Evolutionary conservation across 2,113 vertebrate genomes (phyloP).

Genomic region (Plestiodon gilberti): DNA sequence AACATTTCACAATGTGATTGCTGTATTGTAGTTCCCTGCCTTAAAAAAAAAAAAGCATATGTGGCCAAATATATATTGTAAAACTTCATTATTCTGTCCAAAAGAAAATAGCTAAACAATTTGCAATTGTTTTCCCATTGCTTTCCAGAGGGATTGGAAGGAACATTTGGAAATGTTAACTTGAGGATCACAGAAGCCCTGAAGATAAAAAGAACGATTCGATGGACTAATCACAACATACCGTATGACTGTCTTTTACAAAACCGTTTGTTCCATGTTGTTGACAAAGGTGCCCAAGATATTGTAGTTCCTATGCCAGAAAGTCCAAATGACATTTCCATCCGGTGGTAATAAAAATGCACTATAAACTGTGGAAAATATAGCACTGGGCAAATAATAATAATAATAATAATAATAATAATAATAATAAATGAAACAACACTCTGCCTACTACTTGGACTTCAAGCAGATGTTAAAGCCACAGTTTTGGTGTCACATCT

Average conservation of each 20-base stretch:
- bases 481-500: background rate
- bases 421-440: background rate
- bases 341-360: background rate
- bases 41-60: slow-evolving; percentile 33
- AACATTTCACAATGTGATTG: slow-evolving; percentile 61
- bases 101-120: slow-evolving; percentile 57
- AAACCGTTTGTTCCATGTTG: slow-evolving; percentile 24
- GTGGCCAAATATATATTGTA: slow-evolving; percentile 52
- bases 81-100: slow-evolving; percentile 54
- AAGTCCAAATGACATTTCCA: no score
- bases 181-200: slow-evolving; percentile 49
- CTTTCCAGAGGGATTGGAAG: slow-evolving; percentile 26
- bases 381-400: no score
- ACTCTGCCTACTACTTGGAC: background rate
- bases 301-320: background rate
- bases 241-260: slow-evolving; percentile 7
- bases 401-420: no score
- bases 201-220: slow-evolving; percentile 49
- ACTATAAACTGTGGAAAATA: background rate
- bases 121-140: slow-evolving; percentile 45
- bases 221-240: slow-evolving; percentile 43
- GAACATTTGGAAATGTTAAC: slow-evolving; percentile 59
- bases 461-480: background rate
- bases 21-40: slow-evolving; percentile 32
- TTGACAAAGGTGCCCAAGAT: background rate